These are phyloP conservation scores for Ceyx erithaca DNA, from an alignment of 2,797 vertebrate genomes.

Conservation along the genomic window DNA sequence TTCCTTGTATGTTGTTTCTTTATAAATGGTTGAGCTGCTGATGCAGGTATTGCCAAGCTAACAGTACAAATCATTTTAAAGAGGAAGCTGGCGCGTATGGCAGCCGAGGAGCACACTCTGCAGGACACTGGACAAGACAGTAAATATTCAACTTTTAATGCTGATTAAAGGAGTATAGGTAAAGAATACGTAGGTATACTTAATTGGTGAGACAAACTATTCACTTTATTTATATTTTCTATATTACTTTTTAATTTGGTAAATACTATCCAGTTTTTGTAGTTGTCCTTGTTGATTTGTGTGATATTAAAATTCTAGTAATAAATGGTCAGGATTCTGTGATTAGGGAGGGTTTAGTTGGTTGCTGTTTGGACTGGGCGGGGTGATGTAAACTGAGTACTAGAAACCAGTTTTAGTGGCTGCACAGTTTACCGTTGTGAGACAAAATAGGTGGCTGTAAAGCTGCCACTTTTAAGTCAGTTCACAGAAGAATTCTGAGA, in stretches of 20 bases:
- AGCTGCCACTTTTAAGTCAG: conserved; percentile 83
- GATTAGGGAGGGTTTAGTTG: conserved; percentile 87
- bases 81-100: conserved; percentile 92
- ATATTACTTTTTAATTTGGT: conserved; percentile 89
- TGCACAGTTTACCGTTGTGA: conserved; percentile 84
- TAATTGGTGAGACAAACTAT: conserved; percentile 99
- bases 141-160: conserved; percentile 99
- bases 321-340: conserved; percentile 81
- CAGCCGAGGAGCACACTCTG: conserved; percentile 95
- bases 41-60: conserved; percentile 90
- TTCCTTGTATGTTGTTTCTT: conserved; percentile 89
- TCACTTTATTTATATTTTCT: conserved; percentile 95
- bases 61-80: conserved; percentile 95
- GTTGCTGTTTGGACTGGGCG: conserved; percentile 90
- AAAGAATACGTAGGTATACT: conserved; percentile 99
- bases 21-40: conserved; percentile 91
- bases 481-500: conserved; percentile 80
- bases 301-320: conserved; percentile 86
- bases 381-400: conserved; percentile 82
- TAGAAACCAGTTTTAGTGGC: conserved; percentile 83
- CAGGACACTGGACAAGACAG: conserved; percentile 99
- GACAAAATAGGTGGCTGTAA: conserved; percentile 79
- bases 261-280: conserved; percentile 88
- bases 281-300: conserved; percentile 90
- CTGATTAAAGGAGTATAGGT: conserved; percentile 99